Conservation (phyloP, 2,888 invertebrate genomes). For the Eutolmus rufibarbis region DNA sequence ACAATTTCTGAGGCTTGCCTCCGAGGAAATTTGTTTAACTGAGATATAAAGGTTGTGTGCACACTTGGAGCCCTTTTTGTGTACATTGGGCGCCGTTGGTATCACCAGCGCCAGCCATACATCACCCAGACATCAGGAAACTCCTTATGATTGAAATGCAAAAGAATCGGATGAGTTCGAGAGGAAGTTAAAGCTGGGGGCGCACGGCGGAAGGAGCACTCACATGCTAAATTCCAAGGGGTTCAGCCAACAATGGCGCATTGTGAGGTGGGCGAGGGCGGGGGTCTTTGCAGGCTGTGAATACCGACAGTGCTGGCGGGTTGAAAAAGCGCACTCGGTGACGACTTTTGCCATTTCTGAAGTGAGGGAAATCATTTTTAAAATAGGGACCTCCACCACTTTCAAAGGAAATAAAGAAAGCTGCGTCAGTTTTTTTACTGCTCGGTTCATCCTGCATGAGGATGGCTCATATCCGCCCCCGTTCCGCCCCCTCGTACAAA, state of each 20-base stretch:
- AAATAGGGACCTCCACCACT: conserved; percentile 39
- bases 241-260: conserved; percentile 41
- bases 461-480: conserved; percentile 44
- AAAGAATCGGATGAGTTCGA: conserved; percentile 43
- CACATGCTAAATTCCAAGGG: conserved; percentile 29
- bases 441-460: conserved; percentile 30
- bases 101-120: conserved; percentile 26
- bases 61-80: neutral
- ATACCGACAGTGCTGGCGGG: conserved; percentile 42
- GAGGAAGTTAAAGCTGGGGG: conserved; percentile 17
- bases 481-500: conserved; percentile 31
- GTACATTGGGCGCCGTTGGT: conserved; percentile 3
- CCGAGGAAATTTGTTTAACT: conserved; percentile 38
- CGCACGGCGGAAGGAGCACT: conserved; percentile 8
- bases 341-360: conserved; percentile 44
- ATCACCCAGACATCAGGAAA: conserved; percentile 44
- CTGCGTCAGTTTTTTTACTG: conserved; percentile 38
- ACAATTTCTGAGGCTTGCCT: conserved; percentile 38
- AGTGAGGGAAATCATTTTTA: conserved; percentile 42
- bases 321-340: conserved; percentile 42
- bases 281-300: conserved; percentile 30
- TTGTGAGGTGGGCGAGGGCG: conserved; percentile 33
- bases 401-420: conserved; percentile 37
- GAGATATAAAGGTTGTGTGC: conserved; percentile 18
- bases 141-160: conserved; percentile 47